Evolutionary conservation across 2,113 vertebrate genomes (phyloP).

Genomic region (Podarcis muralis): DNA sequence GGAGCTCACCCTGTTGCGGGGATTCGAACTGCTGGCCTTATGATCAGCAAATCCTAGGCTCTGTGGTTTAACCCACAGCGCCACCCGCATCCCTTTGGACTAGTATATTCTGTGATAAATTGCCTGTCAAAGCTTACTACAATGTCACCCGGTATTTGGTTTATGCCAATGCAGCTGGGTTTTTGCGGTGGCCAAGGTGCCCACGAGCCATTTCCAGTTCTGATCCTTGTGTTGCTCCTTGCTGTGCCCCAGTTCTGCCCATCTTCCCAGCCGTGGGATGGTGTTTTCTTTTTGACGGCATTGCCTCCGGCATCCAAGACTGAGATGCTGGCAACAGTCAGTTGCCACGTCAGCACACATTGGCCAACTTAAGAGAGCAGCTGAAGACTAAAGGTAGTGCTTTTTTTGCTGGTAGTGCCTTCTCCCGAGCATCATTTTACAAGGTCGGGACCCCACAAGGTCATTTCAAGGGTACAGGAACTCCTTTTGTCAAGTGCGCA

Average conservation of each 20-base stretch:
- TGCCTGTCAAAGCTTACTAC: not conserved
- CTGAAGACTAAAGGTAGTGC: rapidly evolving
- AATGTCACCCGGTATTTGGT: not conserved
- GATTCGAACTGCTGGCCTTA: no score
- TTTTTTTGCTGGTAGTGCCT: not conserved
- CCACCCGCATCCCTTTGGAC: no score
- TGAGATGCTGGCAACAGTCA: not conserved
- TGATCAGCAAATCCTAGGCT: no score
- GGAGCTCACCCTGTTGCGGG: no score
- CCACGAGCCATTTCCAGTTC: not conserved
- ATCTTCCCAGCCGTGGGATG: not conserved
- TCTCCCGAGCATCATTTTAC: not conserved
- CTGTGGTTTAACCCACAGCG: no score
- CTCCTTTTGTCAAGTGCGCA: no score
- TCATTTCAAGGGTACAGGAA: not conserved
- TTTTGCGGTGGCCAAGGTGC: not conserved
- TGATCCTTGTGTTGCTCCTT: not conserved
- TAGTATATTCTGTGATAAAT: no score
- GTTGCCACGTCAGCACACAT: not conserved
- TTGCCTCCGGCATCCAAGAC: not conserved
- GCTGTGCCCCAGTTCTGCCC: not conserved
- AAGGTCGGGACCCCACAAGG: not conserved
- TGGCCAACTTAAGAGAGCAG: no score
- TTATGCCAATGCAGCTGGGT: no score
- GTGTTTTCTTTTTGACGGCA: not conserved